phyloP scores from a whole-genome alignment of 2,113 vertebrate species.

The Bufo bufo region DNA sequence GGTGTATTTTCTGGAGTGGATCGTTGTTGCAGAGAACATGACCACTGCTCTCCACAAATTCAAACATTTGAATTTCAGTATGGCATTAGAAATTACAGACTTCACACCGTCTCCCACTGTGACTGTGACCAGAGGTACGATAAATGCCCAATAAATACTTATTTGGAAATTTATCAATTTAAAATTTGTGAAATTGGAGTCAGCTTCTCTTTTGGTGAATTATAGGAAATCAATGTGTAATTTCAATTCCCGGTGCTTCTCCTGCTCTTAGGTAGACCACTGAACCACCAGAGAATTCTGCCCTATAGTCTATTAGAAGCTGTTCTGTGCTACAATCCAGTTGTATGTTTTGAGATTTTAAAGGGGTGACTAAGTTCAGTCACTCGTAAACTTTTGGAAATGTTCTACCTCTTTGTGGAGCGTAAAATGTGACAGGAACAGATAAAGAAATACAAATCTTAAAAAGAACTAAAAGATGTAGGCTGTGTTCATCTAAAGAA shows the following conservation, averaged over 20 bases:
- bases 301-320: too few species aligned
- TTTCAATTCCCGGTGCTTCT: neutral
- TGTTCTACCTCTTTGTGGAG: too few species aligned
- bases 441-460: too few species aligned
- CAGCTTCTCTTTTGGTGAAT: neutral
- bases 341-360: too few species aligned
- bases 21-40: slow-evolving; percentile 86
- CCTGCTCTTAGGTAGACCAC: neutral
- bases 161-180: neutral
- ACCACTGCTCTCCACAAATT: slow-evolving; percentile 81
- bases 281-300: neutral
- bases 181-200: neutral
- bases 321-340: too few species aligned
- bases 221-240: neutral
- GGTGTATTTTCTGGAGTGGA: slow-evolving; percentile 82
- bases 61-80: slow-evolving; percentile 77
- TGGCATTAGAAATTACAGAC: slow-evolving; percentile 83
- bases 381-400: too few species aligned
- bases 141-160: neutral
- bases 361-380: too few species aligned
- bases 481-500: too few species aligned
- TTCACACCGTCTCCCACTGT: slow-evolving; percentile 89
- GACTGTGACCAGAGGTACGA: slow-evolving; percentile 83
- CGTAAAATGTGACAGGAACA: too few species aligned
- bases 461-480: too few species aligned